phyloP scores from a whole-genome alignment of 2,797 vertebrate species.

The Leptodactylus fallax region DNA sequence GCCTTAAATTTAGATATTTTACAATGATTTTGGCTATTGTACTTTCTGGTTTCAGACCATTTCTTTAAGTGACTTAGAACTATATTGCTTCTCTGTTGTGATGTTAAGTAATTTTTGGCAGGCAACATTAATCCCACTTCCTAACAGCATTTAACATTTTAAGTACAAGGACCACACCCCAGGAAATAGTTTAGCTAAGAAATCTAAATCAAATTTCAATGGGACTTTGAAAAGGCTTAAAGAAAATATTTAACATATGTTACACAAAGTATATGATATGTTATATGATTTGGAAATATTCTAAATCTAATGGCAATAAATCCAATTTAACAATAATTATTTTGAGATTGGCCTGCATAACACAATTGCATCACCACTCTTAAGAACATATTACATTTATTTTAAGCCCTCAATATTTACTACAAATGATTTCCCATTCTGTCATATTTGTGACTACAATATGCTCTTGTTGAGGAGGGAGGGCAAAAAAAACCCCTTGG shows the following conservation, averaged over 20 bases:
- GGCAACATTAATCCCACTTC: slow-evolving; percentile 27
- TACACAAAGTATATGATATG: neutral
- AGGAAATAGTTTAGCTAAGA: slow-evolving; percentile 21
- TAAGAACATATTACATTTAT: neutral
- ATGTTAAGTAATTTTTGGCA: slow-evolving; percentile 43
- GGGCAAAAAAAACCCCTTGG: no score
- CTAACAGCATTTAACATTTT: slow-evolving; percentile 43
- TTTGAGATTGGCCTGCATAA: neutral
- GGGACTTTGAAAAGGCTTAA: slow-evolving; percentile 29
- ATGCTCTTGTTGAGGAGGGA: no score
- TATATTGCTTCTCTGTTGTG: slow-evolving; percentile 44
- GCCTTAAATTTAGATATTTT: slow-evolving; percentile 3
- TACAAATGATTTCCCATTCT: neutral
- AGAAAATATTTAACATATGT: slow-evolving; percentile 47
- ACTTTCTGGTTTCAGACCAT: slow-evolving; percentile 17
- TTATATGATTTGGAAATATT: neutral
- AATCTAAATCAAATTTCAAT: slow-evolving; percentile 27
- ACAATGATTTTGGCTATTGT: slow-evolving; percentile 5
- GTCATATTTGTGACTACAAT: no score
- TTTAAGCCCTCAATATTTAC: neutral
- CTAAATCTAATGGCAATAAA: slow-evolving; percentile 1
- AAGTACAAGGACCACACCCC: slow-evolving; percentile 45
- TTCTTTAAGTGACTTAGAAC: slow-evolving; percentile 31
- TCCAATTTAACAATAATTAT: slow-evolving; percentile 2
- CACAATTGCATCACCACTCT: neutral